Evolutionary conservation across 2,888 invertebrate species (phyloP), one percentile per base, ranked within the genome.

Genomic region (Apamea anceps): DNA sequence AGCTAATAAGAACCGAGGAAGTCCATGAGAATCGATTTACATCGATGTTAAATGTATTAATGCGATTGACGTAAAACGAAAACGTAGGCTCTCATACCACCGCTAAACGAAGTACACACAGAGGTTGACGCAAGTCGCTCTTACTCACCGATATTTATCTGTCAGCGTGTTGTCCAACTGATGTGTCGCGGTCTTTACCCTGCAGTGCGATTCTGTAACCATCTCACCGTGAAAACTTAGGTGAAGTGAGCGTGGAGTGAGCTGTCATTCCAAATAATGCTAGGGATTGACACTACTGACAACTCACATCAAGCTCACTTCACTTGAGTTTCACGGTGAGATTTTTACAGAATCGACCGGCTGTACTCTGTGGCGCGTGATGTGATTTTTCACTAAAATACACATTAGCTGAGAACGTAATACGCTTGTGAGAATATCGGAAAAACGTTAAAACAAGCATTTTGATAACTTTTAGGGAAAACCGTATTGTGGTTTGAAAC

Each of bases 31-130:
- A 92, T 92, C 89, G 87, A 88, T 91, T 91, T 90, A 87, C 91
- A 91, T 72, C 81, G 84, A 85, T 85, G 92, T 90, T 92, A 92
- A 92, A 88, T 87, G 84, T 92, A 93, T 92, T 93, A 92, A 92
- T 91, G 89, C 86, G 87, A 92, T 91, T 94, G 94, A 94, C 94
- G 94, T 92, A 95, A 93, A 92, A 79, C 87, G 87, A 89, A 88
- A 92, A 92, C 90, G 93, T 92, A 92, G 91, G 91, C 86, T 96
- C 91, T 90, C 95, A 90, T 83, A 80, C 79, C 85, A 67, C 84
- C 88, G 95, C 95, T 96, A 96, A 96, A 91, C 86, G 86, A 79
- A 91, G 85, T 87, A 88, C 93, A 95, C 88, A 95, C 94, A 94
- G 63, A 75, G 77, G 88, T 92, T 96, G 95, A 96, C 96, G 96